Percentiles rank a stretch among this genome's conserved stretches.
These are phyloP conservation scores for Pituophis catenifer DNA, from an alignment of 2,113 vertebrate genomes.

Conservation along the genomic window DNA sequence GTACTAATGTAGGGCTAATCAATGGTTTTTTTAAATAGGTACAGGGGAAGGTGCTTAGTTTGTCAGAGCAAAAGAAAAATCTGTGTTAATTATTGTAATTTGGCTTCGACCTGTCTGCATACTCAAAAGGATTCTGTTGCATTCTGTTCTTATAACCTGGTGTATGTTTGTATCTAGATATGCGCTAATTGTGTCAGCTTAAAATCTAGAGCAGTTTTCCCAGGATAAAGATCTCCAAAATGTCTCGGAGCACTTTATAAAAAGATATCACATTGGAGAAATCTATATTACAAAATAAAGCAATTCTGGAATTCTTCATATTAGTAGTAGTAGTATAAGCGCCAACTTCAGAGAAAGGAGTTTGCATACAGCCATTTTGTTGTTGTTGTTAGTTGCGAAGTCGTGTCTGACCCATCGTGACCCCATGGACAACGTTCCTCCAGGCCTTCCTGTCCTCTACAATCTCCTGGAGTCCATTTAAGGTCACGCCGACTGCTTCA, in stretches of 20 bases:
- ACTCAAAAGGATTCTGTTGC: conserved; percentile 49
- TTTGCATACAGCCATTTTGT: background rate
- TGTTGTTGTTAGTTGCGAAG: no score
- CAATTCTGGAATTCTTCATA: background rate
- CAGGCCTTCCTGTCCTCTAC: no score
- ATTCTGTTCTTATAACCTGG: conserved; percentile 47
- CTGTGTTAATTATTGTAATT: conserved; percentile 66
- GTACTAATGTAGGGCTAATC: conserved; percentile 34
- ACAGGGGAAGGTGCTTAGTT: conserved; percentile 55
- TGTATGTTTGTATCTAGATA: conserved; percentile 39
- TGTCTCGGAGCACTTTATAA: background rate
- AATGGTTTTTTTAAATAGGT: conserved; percentile 51
- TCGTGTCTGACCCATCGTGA: no score
- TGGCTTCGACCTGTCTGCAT: conserved; percentile 57
- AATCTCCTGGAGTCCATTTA: no score
- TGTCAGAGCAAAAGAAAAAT: conserved; percentile 61
- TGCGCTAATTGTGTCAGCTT: background rate
- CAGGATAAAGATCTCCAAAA: background rate
- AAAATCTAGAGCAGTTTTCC: background rate
- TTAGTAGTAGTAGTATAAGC: background rate
- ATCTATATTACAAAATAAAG: background rate
- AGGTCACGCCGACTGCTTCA: no score
- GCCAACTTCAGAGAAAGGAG: background rate
- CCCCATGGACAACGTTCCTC: no score
- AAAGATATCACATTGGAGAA: background rate